Conservation (phyloP, 2,888 invertebrate species). For the Neelides folsomi region DNA sequence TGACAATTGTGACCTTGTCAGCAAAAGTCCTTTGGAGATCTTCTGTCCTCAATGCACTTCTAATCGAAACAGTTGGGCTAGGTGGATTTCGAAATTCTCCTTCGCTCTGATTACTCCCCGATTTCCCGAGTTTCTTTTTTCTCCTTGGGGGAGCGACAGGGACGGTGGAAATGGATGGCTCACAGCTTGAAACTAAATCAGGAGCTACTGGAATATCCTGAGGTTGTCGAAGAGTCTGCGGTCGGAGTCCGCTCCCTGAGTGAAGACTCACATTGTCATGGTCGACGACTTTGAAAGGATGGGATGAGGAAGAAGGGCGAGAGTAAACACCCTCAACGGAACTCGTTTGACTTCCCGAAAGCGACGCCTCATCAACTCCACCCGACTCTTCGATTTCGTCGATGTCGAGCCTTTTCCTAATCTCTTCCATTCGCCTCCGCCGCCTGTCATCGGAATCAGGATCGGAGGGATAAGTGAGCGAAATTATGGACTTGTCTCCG, state of each 20-base stretch:
- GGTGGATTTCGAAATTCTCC: conserved; percentile 22
- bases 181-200: conserved; percentile 66
- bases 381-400: conserved; percentile 56
- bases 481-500: background rate
- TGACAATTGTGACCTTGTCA: conserved; percentile 13
- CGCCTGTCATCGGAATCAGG: conserved; percentile 41
- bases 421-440: conserved; percentile 64
- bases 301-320: conserved; percentile 39
- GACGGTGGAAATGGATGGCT: conserved; percentile 12
- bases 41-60: conserved; percentile 13
- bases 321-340: conserved; percentile 65
- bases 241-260: conserved; percentile 46
- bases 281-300: conserved; percentile 56
- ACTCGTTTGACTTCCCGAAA: conserved; percentile 61
- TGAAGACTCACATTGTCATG: conserved; percentile 76
- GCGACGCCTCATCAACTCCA: conserved; percentile 46
- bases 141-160: conserved; percentile 67
- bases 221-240: background rate
- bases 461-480: background rate
- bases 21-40: background rate
- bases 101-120: background rate
- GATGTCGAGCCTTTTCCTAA: conserved; percentile 71
- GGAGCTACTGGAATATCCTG: conserved; percentile 47
- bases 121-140: conserved; percentile 38
- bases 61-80: conserved; percentile 30